These are phyloP conservation scores for Rhegmatorhina hoffmannsi DNA, from an alignment of 2,113 vertebrate species.

Conservation along the genomic window DNA sequence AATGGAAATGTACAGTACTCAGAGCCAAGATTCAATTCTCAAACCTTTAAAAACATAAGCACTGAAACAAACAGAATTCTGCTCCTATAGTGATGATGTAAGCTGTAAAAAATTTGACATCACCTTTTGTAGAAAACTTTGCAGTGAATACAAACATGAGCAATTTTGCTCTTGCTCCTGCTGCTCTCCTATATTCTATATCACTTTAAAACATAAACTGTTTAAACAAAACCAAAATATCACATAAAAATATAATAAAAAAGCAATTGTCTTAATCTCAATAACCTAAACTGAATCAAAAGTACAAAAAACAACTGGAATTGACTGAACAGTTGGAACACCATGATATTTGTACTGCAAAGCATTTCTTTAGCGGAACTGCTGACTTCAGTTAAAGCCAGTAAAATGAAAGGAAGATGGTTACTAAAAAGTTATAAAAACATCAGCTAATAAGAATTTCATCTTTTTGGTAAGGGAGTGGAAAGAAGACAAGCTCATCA, in stretches of 20 bases:
- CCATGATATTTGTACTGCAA: neutral
- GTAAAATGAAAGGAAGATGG: constrained; percentile 35
- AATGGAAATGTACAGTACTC: neutral
- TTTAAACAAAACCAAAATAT: neutral
- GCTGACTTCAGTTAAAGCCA: constrained; percentile 31
- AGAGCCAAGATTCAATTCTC: neutral
- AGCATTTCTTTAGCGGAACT: constrained; percentile 29
- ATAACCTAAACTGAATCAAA: neutral
- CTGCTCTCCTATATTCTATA: neutral
- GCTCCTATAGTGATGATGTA: neutral
- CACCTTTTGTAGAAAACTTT: neutral
- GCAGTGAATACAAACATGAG: neutral
- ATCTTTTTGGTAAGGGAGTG: neutral
- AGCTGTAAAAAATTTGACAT: neutral
- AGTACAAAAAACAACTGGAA: neutral
- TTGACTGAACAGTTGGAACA: neutral
- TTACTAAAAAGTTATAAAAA: neutral
- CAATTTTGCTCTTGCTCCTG: neutral
- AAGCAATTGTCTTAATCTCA: neutral
- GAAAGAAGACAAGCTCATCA: neutral
- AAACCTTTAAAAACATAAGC: neutral
- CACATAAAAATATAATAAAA: neutral
- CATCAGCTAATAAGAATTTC: constrained; percentile 14
- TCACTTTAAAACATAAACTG: neutral
- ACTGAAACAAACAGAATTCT: neutral